These are phyloP conservation scores for Zosterops pallidus DNA, from an alignment of 2,113 vertebrate species.

Conservation along the genomic window DNA sequence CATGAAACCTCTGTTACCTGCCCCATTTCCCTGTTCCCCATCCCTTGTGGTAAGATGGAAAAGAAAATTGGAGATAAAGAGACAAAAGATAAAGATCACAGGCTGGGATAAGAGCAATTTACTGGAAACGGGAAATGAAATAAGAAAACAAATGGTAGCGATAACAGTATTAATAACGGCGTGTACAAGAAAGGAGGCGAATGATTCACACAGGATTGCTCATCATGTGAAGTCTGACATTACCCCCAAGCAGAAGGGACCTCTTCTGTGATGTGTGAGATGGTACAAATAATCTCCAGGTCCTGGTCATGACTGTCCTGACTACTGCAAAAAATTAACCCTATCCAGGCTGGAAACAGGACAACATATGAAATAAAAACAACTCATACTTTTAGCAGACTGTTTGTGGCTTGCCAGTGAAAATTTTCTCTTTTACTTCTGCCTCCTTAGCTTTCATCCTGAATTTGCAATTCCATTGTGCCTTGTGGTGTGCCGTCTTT, in stretches of 20 bases:
- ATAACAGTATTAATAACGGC: background rate
- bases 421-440: background rate
- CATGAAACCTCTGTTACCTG: background rate
- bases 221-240: fast-evolving
- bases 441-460: background rate
- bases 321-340: background rate
- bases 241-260: background rate
- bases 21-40: fast-evolving
- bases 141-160: background rate
- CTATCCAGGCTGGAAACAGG: fast-evolving
- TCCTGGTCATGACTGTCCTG: fast-evolving
- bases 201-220: background rate
- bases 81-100: background rate
- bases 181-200: fast-evolving
- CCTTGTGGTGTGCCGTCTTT: background rate
- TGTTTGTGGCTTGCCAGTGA: background rate
- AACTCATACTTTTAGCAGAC: background rate
- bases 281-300: background rate
- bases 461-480: background rate
- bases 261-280: background rate
- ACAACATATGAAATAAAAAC: background rate
- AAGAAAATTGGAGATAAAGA: background rate
- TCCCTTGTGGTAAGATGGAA: background rate
- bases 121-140: background rate
- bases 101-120: background rate